Base-by-base conservation (phyloP, 2,797 vertebrate species). In the Melanotaenia parkinsoni region DNA sequence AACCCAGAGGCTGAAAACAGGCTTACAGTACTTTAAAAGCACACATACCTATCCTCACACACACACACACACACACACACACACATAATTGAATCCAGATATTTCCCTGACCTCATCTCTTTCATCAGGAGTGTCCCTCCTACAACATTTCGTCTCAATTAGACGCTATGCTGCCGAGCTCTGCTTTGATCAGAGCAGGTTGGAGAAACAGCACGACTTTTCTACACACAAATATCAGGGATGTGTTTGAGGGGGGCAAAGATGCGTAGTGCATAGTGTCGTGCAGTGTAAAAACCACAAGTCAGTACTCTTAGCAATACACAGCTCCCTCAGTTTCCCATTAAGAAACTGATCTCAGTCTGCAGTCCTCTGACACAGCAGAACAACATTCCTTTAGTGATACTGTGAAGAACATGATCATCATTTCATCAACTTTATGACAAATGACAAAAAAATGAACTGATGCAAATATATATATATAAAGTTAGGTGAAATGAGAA, bases 161-260 rank as follows among this genome's bases (percentile, higher is more conserved):
- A 90, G 70, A 89, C 30, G 11, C 28, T 63, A 65, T 76, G 80
- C 79, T 83, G 80, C 73, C 51, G 71, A 84, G 85, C 74, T 77
- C 65, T 24, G 84, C 91, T 93, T 92, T 92, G 92, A 94, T 94
- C 89, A 81, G 50, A 59, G 57, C 12, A 18, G 50, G 38, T 89
- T 76, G 80, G 65, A 75, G 50, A 53, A 88, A 71, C 32, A 3
- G 68, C 74, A 64, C 58, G 69, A 56, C 63, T 47, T 33, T 14
- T 82, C 71, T 40, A 72, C 82, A 79, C 76, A 73, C 72, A 78
- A 80, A 84, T 83, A 72, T 77, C 77, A 74, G 54, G 58, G 59
- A 38, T 59, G 60, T 45, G 70, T 63, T 77, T 37, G 56, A 26
- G n/a, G 76, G 74, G 67, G 35, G 73, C 28, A 86, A 81, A 76